phyloP scores from a whole-genome alignment of 92 coral and sea anemone genomes.

The Micromussa lordhowensis region DNA sequence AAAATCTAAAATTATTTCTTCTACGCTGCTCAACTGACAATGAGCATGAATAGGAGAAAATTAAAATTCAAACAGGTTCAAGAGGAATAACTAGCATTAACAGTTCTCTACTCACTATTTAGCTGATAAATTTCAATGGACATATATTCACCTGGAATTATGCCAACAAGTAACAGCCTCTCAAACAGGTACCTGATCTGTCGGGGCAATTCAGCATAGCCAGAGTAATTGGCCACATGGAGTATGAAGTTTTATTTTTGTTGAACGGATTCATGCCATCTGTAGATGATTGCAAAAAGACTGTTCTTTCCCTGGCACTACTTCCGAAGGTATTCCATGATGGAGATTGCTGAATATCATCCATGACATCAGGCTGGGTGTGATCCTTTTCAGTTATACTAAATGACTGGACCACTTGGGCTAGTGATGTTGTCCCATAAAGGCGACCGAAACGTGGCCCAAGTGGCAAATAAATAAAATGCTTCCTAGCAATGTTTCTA shows the following conservation, averaged over 20 bases:
- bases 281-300: constrained; percentile 19
- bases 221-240: constrained; percentile 57
- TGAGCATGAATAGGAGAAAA: too few relatives aligned
- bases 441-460: constrained; percentile 29
- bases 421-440: constrained; percentile 45
- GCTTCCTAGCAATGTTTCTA: constrained; percentile 10
- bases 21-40: too few relatives aligned
- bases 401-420: constrained; percentile 50
- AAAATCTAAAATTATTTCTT: too few relatives aligned
- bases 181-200: constrained; percentile 37
- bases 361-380: constrained; percentile 8
- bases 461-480: constrained; percentile 30
- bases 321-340: constrained; percentile 15
- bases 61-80: too few relatives aligned
- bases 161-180: constrained; percentile 42
- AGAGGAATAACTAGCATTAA: too few relatives aligned
- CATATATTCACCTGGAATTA: constrained; percentile 26
- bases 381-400: background rate
- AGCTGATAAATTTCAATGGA: constrained; percentile 12
- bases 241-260: constrained; percentile 38
- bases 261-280: constrained; percentile 42
- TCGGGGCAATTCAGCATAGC: constrained; percentile 35
- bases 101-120: constrained; percentile 1
- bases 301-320: background rate
- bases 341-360: constrained; percentile 36